phyloP scores from a whole-genome alignment of 92 coral and sea anemone species.

The Porites cylindrica region DNA sequence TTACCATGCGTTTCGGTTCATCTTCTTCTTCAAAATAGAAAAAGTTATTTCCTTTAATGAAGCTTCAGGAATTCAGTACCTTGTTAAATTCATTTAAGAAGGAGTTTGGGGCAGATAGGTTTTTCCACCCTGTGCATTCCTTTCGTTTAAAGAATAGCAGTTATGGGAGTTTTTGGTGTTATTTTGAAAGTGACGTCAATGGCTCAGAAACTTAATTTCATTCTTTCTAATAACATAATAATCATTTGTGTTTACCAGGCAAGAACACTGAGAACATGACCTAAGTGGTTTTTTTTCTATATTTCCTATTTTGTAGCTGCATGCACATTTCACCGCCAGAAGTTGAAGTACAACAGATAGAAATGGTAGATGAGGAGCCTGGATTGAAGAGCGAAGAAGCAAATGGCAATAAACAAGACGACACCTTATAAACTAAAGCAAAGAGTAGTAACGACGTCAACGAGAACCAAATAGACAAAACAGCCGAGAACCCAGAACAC shows the following conservation, averaged over 20 bases:
- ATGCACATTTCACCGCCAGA: neutral
- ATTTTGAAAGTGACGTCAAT: too few relatives aligned
- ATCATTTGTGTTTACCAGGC: neutral
- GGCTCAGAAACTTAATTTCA: too few relatives aligned
- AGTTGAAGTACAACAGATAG: neutral
- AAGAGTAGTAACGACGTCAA: neutral
- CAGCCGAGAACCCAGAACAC: neutral
- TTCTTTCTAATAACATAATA: too few relatives aligned
- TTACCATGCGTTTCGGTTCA: too few relatives aligned
- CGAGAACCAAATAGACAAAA: neutral
- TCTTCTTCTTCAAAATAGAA: too few relatives aligned
- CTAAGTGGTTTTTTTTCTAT: neutral
- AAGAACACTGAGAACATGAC: neutral
- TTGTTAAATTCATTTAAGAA: too few relatives aligned
- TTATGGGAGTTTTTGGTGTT: too few relatives aligned
- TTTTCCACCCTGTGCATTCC: too few relatives aligned
- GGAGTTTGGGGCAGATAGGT: too few relatives aligned
- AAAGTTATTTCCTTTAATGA: too few relatives aligned
- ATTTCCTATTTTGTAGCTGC: neutral
- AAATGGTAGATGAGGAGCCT: neutral
- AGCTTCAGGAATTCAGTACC: too few relatives aligned
- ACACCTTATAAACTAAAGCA: neutral
- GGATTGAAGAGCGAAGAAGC: neutral
- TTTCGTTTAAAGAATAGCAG: too few relatives aligned
- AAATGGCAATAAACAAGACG: constrained; percentile 9